A percentile compares a stretch with the other conserved stretches of the same genome.
phyloP scores from a whole-genome alignment of 2,888 invertebrate genomes.

The Drosophila limbata region DNA sequence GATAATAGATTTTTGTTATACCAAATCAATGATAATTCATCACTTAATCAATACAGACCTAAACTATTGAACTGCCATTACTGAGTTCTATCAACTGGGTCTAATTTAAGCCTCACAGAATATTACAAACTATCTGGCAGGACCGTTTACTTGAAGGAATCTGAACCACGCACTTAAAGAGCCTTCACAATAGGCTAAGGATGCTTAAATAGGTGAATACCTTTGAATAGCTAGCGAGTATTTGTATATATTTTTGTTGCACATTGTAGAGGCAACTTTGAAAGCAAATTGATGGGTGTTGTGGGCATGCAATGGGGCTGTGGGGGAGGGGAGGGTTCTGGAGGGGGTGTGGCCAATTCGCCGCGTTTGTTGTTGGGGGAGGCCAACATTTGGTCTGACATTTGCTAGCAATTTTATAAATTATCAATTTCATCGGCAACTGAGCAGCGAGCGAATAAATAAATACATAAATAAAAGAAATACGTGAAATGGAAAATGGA shows the following conservation, averaged over 20 bases:
- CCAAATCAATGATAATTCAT: too few species aligned
- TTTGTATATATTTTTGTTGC: neutral
- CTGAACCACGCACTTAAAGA: neutral
- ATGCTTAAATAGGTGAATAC: slow-evolving; percentile 1
- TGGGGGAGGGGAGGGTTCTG: neutral
- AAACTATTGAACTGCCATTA: neutral
- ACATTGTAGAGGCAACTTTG: slow-evolving; percentile 18
- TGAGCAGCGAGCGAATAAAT: slow-evolving; percentile 62
- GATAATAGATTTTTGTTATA: too few species aligned
- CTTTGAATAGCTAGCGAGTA: slow-evolving; percentile 2
- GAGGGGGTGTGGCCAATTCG: neutral
- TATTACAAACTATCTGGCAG: neutral
- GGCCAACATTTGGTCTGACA: slow-evolving; percentile 52
- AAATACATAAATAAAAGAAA: slow-evolving; percentile 65
- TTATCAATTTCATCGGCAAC: slow-evolving; percentile 77
- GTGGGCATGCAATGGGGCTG: neutral
- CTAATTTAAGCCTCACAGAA: neutral
- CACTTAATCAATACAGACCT: too few species aligned
- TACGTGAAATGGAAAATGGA: slow-evolving; percentile 65
- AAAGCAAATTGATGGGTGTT: slow-evolving; percentile 36
- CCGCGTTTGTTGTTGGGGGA: neutral
- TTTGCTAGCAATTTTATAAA: slow-evolving; percentile 76
- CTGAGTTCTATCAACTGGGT: neutral
- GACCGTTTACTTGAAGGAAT: neutral
- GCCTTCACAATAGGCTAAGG: neutral